Base-by-base conservation (phyloP, 2,113 vertebrate genomes). In the Falcunculus frontatus region DNA sequence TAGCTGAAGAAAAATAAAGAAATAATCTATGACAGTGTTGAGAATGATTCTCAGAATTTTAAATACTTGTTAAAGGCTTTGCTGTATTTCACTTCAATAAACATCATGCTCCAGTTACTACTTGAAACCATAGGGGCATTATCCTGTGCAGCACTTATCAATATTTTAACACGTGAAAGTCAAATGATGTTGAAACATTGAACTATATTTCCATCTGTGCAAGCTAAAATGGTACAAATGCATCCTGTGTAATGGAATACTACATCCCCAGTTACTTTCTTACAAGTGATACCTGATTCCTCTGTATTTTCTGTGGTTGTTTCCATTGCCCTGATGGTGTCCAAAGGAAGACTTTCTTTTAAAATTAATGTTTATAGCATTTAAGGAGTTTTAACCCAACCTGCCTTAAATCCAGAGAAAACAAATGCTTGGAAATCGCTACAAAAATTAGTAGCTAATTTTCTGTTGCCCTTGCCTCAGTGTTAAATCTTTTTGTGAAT, bases 131-230 rank as follows among this genome's bases (percentile, higher is more conserved):
- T 96, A 95, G 97, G 98, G 98, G 98, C 98, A 96, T 97, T 96
- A 87, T 98, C 95, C 94, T 90, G 97, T 97, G 97, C 98, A 98
- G 97, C 97, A 92, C 86, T 97, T 98, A 99, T 99, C 97, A 99
- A 99, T 99, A 98, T 99, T 99, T 98, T 92, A 99, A 98, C 97
- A 98, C 75, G 89, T 98, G 98, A 98, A 99, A 99, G 98, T 98
- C 98, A 99, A 99, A 99, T 98, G 98, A 98, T 99, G 98, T 99
- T 98, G 99, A 98, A 98, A 99, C 98, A 98, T 97, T 98, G 98
- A 98, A 98, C 97, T 98, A 97, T 98, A 98, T 98, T 98, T 99
- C 98, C 98, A 99, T 99, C 99, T 99, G 98, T 98, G 98, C 98
- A 97, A 97, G 98, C 98, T 98, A 97, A 98, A 98, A 98, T 97